phyloP scores from a whole-genome alignment of 92 coral and sea anemone species.

The Ricordea florida region DNA sequence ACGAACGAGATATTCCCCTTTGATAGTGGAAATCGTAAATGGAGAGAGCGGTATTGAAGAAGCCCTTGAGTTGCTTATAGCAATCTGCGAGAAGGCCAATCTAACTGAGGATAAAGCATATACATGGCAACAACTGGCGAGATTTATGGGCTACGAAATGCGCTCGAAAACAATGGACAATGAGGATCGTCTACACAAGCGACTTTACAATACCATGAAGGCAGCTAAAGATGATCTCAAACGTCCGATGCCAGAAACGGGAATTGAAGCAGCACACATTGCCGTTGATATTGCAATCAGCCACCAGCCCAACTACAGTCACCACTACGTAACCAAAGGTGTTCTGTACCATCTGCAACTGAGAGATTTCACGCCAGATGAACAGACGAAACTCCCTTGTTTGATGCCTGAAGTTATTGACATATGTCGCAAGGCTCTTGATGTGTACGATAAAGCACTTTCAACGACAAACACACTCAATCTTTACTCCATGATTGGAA shows the following conservation, averaged over 20 bases:
- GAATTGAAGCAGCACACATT: slow-evolving; percentile 57
- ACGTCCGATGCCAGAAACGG: slow-evolving; percentile 11
- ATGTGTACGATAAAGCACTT: slow-evolving; percentile 38
- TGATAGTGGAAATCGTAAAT: slow-evolving; percentile 13
- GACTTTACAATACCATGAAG: neutral
- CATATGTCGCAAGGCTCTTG: slow-evolving; percentile 18
- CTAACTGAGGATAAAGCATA: slow-evolving; percentile 41
- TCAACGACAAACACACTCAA: neutral
- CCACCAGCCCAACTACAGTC: slow-evolving; percentile 18
- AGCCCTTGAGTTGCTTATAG: slow-evolving; percentile 34
- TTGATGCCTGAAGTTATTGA: neutral
- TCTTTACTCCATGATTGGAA: slow-evolving; percentile 52
- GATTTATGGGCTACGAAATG: slow-evolving; percentile 67
- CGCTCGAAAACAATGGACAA: slow-evolving; percentile 2
- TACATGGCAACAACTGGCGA: slow-evolving; percentile 70
- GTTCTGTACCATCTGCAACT: slow-evolving; percentile 37
- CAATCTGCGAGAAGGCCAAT: slow-evolving; percentile 17
- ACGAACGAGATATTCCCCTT: slow-evolving; percentile 40
- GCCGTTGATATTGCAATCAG: slow-evolving; percentile 56
- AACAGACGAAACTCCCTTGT: neutral
- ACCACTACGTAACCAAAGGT: slow-evolving; percentile 57
- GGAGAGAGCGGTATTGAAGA: neutral
- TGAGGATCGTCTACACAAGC: slow-evolving; percentile 6
- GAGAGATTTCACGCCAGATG: slow-evolving; percentile 3
- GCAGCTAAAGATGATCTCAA: neutral